phyloP scores from a whole-genome alignment of 2,113 vertebrate genomes.

The Clarias batrachus region DNA sequence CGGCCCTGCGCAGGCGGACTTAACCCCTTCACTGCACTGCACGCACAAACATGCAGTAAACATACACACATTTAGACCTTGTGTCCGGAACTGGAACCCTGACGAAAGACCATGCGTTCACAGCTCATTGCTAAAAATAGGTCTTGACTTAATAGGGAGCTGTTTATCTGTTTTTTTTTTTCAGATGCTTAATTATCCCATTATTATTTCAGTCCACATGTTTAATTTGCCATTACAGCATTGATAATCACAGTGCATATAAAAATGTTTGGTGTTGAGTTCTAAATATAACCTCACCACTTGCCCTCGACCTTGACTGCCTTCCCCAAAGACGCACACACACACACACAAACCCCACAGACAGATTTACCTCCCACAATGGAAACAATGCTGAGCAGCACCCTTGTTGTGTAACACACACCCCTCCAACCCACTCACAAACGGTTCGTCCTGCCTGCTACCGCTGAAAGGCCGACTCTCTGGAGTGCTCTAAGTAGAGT shows the following conservation, averaged over 20 bases:
- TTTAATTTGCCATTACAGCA: not conserved
- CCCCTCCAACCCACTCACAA: slow-evolving; percentile 51
- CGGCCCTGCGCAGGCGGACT: slow-evolving; percentile 55
- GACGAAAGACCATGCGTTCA: not conserved
- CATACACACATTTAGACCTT: not conserved
- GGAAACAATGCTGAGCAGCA: slow-evolving; percentile 69
- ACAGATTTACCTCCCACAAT: slow-evolving; percentile 69
- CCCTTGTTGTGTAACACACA: slow-evolving; percentile 55
- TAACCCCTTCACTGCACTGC: slow-evolving; percentile 58
- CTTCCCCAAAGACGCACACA: slow-evolving; percentile 19
- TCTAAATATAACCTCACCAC: slow-evolving; percentile 71
- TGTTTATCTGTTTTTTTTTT: slow-evolving; percentile 26
- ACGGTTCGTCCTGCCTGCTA: slow-evolving; percentile 42
- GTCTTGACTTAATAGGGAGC: not conserved
- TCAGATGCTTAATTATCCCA: not conserved
- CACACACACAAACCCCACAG: slow-evolving; percentile 28
- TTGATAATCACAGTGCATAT: slow-evolving; percentile 42
- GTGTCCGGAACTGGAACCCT: slow-evolving; percentile 7
- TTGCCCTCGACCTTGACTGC: slow-evolving; percentile 34
- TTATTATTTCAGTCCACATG: not conserved
- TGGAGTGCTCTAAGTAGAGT: slow-evolving; percentile 65
- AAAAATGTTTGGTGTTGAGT: slow-evolving; percentile 72
- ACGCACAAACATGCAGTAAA: slow-evolving; percentile 18
- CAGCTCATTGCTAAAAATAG: not conserved
- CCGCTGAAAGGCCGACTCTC: slow-evolving; percentile 57